These are phyloP conservation scores for Crambe crambe DNA, from an alignment of 37 sponge, comb jelly and placozoan genomes.

Conservation along the genomic window DNA sequence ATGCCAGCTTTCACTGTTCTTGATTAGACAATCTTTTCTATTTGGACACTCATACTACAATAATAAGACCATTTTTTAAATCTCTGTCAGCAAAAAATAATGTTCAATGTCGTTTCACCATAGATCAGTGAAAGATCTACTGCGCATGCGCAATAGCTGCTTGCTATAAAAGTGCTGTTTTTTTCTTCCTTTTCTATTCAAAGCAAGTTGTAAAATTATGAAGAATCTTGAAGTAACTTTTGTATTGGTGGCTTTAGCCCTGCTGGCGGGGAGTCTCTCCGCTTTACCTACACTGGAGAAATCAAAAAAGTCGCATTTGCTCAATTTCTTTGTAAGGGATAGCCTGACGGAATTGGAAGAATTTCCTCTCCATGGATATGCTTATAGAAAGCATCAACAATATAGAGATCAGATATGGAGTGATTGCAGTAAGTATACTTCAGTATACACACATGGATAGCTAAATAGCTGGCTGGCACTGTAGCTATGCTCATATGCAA, in stretches of 20 bases:
- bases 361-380: background rate
- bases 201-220: too few species aligned
- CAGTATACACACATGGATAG: background rate
- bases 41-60: background rate
- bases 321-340: background rate
- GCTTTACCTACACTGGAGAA: background rate
- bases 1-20: constrained; percentile 33
- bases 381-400: background rate
- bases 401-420: background rate
- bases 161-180: too few species aligned
- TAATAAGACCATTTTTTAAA: too few species aligned
- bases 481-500: background rate
- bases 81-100: background rate
- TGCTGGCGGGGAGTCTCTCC: background rate
- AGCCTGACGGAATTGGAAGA: background rate
- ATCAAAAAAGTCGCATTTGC: background rate
- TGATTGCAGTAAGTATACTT: background rate
- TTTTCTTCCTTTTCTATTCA: too few species aligned
- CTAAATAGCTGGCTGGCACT: too few species aligned
- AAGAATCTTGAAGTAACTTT: background rate
- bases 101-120: too few species aligned
- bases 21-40: constrained; percentile 6
- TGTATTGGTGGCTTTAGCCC: too few species aligned
- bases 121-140: too few species aligned
- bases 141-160: too few species aligned